Evolutionary conservation across 2,797 vertebrate species (phyloP).

Genomic region (Florisuga fusca): DNA sequence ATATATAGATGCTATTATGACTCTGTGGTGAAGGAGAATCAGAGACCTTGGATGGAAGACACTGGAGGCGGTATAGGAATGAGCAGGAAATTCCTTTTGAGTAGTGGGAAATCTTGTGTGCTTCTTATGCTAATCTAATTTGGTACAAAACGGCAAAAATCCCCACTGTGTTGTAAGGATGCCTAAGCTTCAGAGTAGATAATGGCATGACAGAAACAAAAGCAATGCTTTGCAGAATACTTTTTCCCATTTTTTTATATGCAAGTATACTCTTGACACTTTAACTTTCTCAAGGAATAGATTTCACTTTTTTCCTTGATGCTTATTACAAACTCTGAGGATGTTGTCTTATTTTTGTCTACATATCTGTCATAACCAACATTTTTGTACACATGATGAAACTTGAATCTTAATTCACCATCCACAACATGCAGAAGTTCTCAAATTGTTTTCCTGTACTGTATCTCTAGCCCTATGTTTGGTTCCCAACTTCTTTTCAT

Average conservation of each 20-base stretch:
- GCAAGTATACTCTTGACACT: not conserved
- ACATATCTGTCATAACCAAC: not conserved
- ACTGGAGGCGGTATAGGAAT: not conserved
- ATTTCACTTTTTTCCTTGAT: not conserved
- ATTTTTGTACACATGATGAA: not conserved
- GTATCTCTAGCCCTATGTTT: not conserved
- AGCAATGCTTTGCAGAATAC: not conserved
- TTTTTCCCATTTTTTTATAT: not conserved
- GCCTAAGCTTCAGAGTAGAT: not conserved
- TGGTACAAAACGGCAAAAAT: not conserved
- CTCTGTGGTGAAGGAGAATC: not conserved
- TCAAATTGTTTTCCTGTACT: not conserved
- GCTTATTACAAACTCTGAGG: not conserved
- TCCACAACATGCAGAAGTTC: not conserved
- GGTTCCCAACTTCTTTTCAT: not conserved
- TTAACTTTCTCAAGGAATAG: not conserved
- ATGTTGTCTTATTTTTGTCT: fast-evolving
- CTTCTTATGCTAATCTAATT: not conserved
- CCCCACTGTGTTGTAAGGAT: not conserved
- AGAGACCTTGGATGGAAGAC: not conserved
- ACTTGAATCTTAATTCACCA: not conserved
- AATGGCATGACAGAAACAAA: not conserved
- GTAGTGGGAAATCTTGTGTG: not conserved
- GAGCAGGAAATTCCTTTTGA: not conserved
- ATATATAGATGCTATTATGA: not conserved